A percentile compares a stretch with the other conserved stretches of the same genome.
These are phyloP conservation scores for Labia minor DNA, from an alignment of 2,888 invertebrate species.

Conservation along the genomic window DNA sequence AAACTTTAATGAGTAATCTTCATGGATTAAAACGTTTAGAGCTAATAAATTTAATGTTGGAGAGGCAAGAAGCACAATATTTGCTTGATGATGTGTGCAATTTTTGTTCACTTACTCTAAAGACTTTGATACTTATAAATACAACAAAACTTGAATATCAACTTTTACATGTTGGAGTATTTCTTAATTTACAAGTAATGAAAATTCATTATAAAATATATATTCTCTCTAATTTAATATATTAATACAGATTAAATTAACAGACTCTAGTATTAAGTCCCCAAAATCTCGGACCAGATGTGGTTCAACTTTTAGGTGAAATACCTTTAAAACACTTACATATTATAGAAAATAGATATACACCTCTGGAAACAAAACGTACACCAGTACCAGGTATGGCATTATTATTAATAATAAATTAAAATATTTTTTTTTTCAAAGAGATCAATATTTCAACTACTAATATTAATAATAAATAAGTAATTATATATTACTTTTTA, in stretches of 20 bases:
- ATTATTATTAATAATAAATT: no score
- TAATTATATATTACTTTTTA: no score
- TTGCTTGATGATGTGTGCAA: slow-evolving; percentile 60
- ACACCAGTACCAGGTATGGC: slow-evolving; percentile 29
- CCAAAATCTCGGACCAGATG: slow-evolving; percentile 64
- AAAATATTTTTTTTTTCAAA: no score
- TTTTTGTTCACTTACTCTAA: slow-evolving; percentile 51
- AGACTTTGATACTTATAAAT: slow-evolving; percentile 57
- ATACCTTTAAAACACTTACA: slow-evolving; percentile 54
- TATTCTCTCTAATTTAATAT: not conserved
- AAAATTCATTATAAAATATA: no score
- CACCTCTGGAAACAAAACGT: slow-evolving; percentile 40
- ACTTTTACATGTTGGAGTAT: slow-evolving; percentile 62
- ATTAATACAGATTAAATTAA: slow-evolving; percentile 25
- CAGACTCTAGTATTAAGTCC: slow-evolving; percentile 57
- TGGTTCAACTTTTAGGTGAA: slow-evolving; percentile 54
- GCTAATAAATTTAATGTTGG: slow-evolving; percentile 62
- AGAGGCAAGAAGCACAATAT: slow-evolving; percentile 56
- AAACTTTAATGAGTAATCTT: slow-evolving; percentile 56
- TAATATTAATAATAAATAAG: no score
- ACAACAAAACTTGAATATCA: slow-evolving; percentile 58
- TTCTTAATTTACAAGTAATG: slow-evolving; percentile 57
- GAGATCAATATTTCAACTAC: no score
- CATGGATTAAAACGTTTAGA: slow-evolving; percentile 51
- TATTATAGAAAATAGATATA: slow-evolving; percentile 61